Base-by-base conservation (phyloP, 2,888 invertebrate species). In the Rosalia funebris region DNA sequence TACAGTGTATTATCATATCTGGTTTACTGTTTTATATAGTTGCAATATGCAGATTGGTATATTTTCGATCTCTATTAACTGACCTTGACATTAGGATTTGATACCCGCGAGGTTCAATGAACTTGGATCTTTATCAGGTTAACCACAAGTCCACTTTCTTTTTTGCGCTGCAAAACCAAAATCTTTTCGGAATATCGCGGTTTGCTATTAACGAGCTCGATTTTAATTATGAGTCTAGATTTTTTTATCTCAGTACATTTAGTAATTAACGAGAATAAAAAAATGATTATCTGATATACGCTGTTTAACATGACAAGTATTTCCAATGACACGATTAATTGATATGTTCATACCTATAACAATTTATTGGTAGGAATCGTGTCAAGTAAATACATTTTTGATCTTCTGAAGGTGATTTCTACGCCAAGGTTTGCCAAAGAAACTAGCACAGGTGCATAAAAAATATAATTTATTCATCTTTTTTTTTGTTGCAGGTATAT, bases 301-400 rank as follows among this genome's bases (percentile, higher is more conserved):
- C 34, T 34, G 10, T n/a, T 34, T 34, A n/a, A 34, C 34, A 34
- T 34, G 34, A 2, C 10, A 34, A 11, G 11, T 19, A 1, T 9
- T 39, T 39, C 15, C 20, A 42, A 42, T 42, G 42, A 20, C 42
- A 19, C 19, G n/a, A 42, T n/a, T 20, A 42, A 42, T 42, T 42
- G 42, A 16, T 42, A 42, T 42, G 42, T 42, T 19, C 42, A 19
- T 42, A 42, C 42, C 42, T n/a, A 11, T 42, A 19, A 42, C 42
- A 1, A n/a, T 19, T 16, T 19, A 10, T 20, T 10, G 0, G n/a
- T 19, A 11, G 5, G 17, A 42, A 11, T 42, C 15, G 42, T 42
- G 42, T 42, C 42, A 42, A 42, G 42, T 42, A 15, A 20, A 42
- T 42, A 17, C 3, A 19, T 19, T 17, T 19, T 42, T 19, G 19